These are phyloP conservation scores for Bos javanicus DNA, from an alignment of 2,113 vertebrate species.

Conservation along the genomic window DNA sequence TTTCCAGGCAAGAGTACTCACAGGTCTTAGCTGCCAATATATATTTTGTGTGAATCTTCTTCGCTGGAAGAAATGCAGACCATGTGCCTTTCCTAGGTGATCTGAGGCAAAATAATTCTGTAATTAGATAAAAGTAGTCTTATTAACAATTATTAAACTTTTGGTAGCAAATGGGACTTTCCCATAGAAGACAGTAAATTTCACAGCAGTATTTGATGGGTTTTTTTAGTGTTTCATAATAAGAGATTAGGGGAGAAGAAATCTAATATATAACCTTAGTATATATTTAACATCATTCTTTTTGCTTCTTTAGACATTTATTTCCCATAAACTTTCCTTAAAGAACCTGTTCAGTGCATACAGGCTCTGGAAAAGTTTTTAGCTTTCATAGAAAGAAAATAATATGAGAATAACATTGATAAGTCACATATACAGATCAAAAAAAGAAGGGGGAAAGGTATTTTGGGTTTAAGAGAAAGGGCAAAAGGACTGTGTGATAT, in stretches of 20 bases:
- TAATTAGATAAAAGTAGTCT: neutral
- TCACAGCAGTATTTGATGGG: neutral
- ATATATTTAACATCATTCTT: neutral
- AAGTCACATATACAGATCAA: neutral
- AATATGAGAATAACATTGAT: neutral
- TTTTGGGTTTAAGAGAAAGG: neutral
- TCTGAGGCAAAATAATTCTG: neutral
- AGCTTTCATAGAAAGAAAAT: slow-evolving; percentile 13
- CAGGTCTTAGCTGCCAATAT: neutral
- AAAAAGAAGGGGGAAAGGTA: neutral
- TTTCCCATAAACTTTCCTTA: neutral
- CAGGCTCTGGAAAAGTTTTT: neutral
- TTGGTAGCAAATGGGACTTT: slow-evolving; percentile 1
- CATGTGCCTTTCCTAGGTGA: neutral
- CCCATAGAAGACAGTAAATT: neutral
- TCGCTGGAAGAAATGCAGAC: neutral
- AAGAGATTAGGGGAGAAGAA: slow-evolving; percentile 5
- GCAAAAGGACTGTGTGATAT: neutral
- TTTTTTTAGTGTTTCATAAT: neutral
- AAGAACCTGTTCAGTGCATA: neutral
- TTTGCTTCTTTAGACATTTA: neutral
- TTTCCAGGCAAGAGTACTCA: neutral
- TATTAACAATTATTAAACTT: neutral
- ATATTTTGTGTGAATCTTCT: neutral
- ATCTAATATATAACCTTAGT: neutral